Conservation (phyloP, 37 sponge, comb jelly and placozoan species). For the Oscarella lobularis region DNA sequence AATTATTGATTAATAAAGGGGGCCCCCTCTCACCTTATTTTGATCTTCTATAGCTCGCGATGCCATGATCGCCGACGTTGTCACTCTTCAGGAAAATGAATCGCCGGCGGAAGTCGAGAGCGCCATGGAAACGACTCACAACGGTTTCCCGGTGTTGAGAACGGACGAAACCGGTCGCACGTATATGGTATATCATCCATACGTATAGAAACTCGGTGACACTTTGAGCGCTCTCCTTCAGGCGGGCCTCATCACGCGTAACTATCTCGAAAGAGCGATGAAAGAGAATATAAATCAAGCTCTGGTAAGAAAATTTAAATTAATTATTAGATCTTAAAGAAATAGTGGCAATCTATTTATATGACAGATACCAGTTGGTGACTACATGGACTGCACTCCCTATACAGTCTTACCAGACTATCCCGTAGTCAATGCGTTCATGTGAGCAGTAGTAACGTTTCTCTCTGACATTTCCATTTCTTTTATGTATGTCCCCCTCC, state of each 20-base stretch:
- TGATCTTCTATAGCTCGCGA: neutral
- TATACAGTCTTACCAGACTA: neutral
- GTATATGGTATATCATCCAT: neutral
- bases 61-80: neutral
- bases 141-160: neutral
- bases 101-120: neutral
- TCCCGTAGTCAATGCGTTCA: neutral
- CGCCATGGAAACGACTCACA: neutral
- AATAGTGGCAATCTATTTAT: neutral
- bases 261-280: neutral
- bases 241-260: neutral
- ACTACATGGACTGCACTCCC: slow-evolving; percentile 1
- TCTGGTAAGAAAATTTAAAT: neutral
- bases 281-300: neutral
- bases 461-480: neutral
- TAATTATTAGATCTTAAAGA: neutral
- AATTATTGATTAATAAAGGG: too few relatives aligned
- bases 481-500: neutral
- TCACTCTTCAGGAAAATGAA: neutral
- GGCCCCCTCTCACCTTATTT: too few relatives aligned
- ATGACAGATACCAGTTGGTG: neutral
- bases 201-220: too few relatives aligned
- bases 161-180: neutral
- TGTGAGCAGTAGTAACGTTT: neutral
- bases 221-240: too few relatives aligned